Conservation (phyloP, 2,113 vertebrate genomes). For the Gopherus flavomarginatus region DNA sequence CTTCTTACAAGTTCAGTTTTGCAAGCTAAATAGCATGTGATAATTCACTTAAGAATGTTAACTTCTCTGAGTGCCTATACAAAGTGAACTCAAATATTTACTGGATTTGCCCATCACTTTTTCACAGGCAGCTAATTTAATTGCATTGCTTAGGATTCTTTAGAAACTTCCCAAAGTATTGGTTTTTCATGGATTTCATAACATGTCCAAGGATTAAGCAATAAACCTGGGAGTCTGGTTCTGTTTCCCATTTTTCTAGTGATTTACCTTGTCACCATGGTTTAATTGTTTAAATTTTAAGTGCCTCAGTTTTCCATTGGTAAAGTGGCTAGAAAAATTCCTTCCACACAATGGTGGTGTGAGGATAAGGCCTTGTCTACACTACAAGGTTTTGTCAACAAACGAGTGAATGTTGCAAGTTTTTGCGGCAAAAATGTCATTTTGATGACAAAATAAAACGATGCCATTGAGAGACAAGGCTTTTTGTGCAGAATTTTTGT, state of each 20-base stretch:
- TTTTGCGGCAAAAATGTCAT: too few relatives aligned
- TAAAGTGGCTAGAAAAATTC: not conserved
- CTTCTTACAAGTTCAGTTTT: not conserved
- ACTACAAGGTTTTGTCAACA: too few relatives aligned
- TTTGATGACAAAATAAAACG: too few relatives aligned
- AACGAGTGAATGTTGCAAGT: too few relatives aligned
- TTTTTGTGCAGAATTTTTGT: too few relatives aligned
- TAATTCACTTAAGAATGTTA: not conserved
- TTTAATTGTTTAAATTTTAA: not conserved
- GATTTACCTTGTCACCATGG: not conserved
- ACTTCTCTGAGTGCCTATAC: not conserved
- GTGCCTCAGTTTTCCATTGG: not conserved
- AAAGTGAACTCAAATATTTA: not conserved
- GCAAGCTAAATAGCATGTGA: not conserved
- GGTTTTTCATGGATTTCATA: not conserved
- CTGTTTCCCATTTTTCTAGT: not conserved
- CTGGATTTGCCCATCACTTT: not conserved
- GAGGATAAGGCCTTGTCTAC: not conserved
- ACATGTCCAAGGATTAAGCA: not conserved
- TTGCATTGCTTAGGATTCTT: not conserved
- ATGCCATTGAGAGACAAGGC: too few relatives aligned
- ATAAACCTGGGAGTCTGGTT: not conserved
- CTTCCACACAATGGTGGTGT: not conserved
- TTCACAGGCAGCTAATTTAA: not conserved
- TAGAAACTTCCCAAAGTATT: not conserved